Base-by-base conservation (phyloP, 2,797 vertebrate genomes). In the Malurus splendens region DNA sequence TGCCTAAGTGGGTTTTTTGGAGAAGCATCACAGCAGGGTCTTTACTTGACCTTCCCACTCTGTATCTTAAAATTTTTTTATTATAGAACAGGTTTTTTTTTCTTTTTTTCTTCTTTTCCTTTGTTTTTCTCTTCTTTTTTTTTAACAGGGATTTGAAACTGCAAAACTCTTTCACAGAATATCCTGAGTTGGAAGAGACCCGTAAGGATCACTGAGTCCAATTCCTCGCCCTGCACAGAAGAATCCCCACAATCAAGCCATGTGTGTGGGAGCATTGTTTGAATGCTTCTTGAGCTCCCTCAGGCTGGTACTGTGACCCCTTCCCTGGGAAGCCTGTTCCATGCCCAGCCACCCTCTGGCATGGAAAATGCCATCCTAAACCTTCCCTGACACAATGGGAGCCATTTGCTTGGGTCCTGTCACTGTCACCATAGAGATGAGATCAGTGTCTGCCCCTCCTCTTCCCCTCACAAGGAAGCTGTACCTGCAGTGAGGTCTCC, bases 391-490 rank as follows among this genome's bases (percentile, higher is more conserved):
- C 41, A 39, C 32, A 61, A 2, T 6, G 59, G 10, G 30, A 54
- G 8, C 20, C 25, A 9, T 33, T 84, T 9, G 3, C 47, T 33
- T 4, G 2, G 22, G 14, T 22, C 7, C 22, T 55, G 14, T 18
- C 15, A 0, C n/a, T 51, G 55, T 38, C 18, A 57, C 18, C 22
- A 57, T 1, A 56, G 20, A 36, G 11, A 3, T 36, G n/a, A 9
- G 36, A 56, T 41, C 39, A 36, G 15, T 18, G 14, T 0, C 52
- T 44, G 23, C 0, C 27, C 11, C 4, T 57, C 17, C 12, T 27
- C 10, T 57, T 4, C 12, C 7, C 6, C 15, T 66, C 61, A 2
- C 2, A 0, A 36, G 10, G 18, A 59, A 74, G 27, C 0, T 74
- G 45, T 23, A 66, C 3, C 38, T 74, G 45, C 61, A 44, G 0